Evolutionary conservation across 2,888 invertebrate species (phyloP).

Genomic region (Tetragnatha montana): DNA sequence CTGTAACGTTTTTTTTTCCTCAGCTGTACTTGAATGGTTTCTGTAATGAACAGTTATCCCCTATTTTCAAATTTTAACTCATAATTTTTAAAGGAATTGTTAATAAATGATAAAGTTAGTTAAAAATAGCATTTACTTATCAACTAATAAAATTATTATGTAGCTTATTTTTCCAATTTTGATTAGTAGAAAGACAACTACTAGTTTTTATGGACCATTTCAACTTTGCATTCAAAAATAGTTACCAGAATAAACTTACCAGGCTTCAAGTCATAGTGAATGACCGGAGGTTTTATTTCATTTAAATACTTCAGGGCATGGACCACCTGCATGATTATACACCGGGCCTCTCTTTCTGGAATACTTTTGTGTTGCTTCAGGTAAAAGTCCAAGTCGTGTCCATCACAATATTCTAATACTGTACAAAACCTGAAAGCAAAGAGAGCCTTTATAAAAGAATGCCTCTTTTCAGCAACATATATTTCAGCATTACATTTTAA

Average conservation of each 20-base stretch:
- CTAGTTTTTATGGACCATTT: too few relatives aligned
- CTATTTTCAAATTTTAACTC: background rate
- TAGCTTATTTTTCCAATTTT: background rate
- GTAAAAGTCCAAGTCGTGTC: slow-evolving; percentile 99
- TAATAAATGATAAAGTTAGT: too few relatives aligned
- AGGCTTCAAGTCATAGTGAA: slow-evolving; percentile 99
- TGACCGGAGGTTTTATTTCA: slow-evolving; percentile 99
- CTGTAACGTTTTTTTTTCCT: too few relatives aligned
- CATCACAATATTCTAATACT: slow-evolving; percentile 99
- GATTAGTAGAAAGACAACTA: background rate
- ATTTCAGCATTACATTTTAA: background rate
- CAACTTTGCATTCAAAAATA: too few relatives aligned
- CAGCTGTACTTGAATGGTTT: too few relatives aligned
- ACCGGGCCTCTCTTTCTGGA: slow-evolving; percentile 98
- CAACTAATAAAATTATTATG: background rate
- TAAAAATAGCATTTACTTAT: too few relatives aligned
- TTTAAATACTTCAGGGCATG: slow-evolving; percentile 99
- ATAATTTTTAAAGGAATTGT: too few relatives aligned
- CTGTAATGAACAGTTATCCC: too few relatives aligned
- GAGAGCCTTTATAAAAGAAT: background rate
- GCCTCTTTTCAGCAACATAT: background rate
- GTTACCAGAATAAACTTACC: slow-evolving; percentile 78
- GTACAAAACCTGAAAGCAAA: slow-evolving; percentile 87
- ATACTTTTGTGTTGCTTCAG: slow-evolving; percentile 99
- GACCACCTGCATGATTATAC: slow-evolving; percentile 99